These are phyloP conservation scores for Albula goreensis DNA, from an alignment of 2,113 vertebrate genomes.

Conservation along the genomic window DNA sequence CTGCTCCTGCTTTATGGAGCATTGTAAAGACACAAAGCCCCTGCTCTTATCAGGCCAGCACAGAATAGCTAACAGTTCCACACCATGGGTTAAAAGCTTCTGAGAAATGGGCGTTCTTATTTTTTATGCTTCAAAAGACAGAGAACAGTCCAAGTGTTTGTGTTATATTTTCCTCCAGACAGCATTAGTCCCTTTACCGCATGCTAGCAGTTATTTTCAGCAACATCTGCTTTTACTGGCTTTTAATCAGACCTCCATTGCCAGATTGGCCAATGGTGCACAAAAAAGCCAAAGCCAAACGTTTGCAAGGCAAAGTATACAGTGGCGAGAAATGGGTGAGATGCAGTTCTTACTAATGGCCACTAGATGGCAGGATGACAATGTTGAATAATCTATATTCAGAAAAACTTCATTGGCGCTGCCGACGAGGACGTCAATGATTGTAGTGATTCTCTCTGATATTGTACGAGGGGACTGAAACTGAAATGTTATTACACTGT, in stretches of 20 bases:
- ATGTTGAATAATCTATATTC: not conserved
- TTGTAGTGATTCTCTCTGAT: not conserved
- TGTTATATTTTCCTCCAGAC: constrained; percentile 1
- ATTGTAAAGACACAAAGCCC: not conserved
- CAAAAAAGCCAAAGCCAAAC: not conserved
- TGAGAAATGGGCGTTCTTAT: not conserved
- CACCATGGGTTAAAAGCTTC: not conserved
- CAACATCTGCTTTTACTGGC: constrained; percentile 6
- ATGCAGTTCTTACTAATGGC: not conserved
- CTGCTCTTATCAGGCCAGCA: not conserved
- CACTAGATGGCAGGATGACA: not conserved
- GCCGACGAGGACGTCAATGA: not conserved
- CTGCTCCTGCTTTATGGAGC: not conserved
- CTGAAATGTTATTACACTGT: too few species aligned
- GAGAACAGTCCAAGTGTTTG: not conserved
- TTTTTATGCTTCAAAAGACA: not conserved
- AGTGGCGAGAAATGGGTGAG: not conserved
- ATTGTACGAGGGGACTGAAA: not conserved
- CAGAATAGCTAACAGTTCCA: not conserved
- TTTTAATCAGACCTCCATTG: not conserved
- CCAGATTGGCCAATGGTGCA: not conserved
- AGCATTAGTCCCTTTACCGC: not conserved
- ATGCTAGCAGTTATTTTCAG: not conserved
- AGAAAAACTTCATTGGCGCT: not conserved
- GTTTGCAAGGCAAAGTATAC: not conserved